Base-by-base conservation (phyloP, 2,888 invertebrate species). In the Euproctis similis region DNA sequence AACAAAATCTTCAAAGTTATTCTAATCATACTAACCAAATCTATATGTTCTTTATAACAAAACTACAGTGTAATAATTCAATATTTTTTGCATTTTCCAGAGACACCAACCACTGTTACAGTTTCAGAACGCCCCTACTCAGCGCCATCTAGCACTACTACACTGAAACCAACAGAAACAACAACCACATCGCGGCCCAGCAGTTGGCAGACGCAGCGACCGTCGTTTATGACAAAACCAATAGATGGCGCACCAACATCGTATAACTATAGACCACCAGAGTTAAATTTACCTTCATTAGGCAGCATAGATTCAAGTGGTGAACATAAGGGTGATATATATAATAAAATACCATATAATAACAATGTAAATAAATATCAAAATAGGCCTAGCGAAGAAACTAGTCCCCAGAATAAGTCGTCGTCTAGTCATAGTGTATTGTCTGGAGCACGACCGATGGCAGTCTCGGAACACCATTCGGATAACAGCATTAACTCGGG, bases 341-440 rank as follows among this genome's bases (percentile, higher is more conserved):
- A 75, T 76, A 68, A 81, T 82, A 84, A 82, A 82, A 68, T 81
- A 76, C 64, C 74, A 51, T 82, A 81, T 81, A 81, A 69, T 81
- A 81, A 69, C 80, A 81, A 67, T 84, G 78, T 84, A 78, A 81
- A 84, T 84, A 84, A 80, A 69, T 81, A 82, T 75, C 84, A 84
- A 81, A 75, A 82, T 81, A 81, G 74, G 65, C 82, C 82, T 61
- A 75, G 61, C 56, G 65, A 70, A 71, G 84, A 82, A 74, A 63
- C 85, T 81, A 85, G 85, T 85, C 85, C 80, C 59, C 74, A 82
- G 59, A 85, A 85, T 68, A 85, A 85, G 75, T 80, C 85, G 68
- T 85, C 85, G 61, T 85, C 85, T 85, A 85, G 85, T 85, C 85
- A 76, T 82, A 84, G 76, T 64, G 55, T 81, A 73, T 62, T 80